A percentile compares a stretch with the other conserved stretches of the same genome.
Evolutionary conservation across 2,888 invertebrate species (phyloP).

Genomic region (Ferrisia virgata): DNA sequence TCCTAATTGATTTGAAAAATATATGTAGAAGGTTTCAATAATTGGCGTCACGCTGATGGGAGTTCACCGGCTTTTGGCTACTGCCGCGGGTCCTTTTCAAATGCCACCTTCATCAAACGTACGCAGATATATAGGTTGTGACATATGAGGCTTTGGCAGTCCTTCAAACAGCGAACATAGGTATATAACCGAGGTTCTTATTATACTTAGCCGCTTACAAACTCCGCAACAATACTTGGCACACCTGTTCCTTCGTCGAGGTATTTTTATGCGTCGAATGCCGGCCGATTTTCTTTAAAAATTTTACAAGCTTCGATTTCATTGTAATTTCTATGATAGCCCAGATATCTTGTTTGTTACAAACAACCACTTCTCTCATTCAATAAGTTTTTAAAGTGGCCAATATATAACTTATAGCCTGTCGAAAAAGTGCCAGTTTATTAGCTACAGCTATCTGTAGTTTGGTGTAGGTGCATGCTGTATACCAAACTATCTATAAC

Average conservation of each 20-base stretch:
- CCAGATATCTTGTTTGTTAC: slow-evolving; percentile 24
- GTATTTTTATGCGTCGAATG: not conserved
- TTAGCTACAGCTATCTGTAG: not conserved
- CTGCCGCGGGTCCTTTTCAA: slow-evolving; percentile 41
- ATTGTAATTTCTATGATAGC: not conserved
- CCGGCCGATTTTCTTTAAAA: slow-evolving; percentile 12
- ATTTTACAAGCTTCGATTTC: not conserved
- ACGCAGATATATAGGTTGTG: slow-evolving; percentile 42
- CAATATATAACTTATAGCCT: slow-evolving; percentile 12
- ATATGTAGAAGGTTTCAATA: slow-evolving; percentile 41
- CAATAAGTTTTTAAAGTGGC: not conserved
- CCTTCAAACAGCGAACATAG: slow-evolving; percentile 32
- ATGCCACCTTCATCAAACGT: slow-evolving; percentile 45
- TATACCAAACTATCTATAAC: not conserved
- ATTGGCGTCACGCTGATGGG: slow-evolving; percentile 47
- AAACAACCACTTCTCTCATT: slow-evolving; percentile 21
- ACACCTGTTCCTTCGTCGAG: slow-evolving; percentile 37
- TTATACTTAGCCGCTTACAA: slow-evolving; percentile 33
- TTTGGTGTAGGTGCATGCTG: not conserved
- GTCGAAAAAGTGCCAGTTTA: not conserved
- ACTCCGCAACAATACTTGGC: not conserved
- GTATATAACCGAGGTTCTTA: not conserved
- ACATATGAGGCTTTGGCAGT: slow-evolving; percentile 44
- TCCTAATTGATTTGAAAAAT: slow-evolving; percentile 45
- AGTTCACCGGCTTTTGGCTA: slow-evolving; percentile 45